phyloP scores from a whole-genome alignment of 2,797 vertebrate species.

The Pteronotus mesoamericanus region DNA sequence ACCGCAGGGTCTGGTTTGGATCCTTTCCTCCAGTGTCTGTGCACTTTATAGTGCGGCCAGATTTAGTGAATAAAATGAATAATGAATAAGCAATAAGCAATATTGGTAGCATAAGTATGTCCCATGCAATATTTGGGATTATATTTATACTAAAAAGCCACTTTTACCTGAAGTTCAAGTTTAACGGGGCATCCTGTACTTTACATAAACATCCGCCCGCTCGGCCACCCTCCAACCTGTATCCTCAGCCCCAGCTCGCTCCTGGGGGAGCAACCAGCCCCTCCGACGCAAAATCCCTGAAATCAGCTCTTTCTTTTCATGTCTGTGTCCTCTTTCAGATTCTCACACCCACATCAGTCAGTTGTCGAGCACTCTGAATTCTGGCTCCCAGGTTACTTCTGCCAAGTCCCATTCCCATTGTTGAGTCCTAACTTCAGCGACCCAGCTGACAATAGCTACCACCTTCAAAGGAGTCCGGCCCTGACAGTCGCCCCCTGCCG shows the following conservation, averaged over 20 bases:
- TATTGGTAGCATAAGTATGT: neutral
- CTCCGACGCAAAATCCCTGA: neutral
- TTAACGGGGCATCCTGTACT: neutral
- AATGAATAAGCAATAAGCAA: neutral
- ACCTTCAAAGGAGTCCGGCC: neutral
- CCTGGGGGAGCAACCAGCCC: neutral
- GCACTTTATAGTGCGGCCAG: neutral
- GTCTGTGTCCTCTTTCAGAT: neutral
- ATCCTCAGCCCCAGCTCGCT: neutral
- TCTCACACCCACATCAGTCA: neutral
- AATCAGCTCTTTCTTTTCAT: neutral
- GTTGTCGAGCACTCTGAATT: neutral
- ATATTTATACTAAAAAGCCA: neutral
- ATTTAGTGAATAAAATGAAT: neutral
- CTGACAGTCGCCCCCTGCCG: rapidly evolving
- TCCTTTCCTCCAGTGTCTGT: neutral
- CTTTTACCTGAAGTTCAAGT: neutral
- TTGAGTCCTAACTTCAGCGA: neutral
- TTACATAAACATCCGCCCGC: too few relatives aligned
- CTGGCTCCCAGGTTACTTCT: neutral
- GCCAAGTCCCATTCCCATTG: neutral
- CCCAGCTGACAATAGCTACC: neutral
- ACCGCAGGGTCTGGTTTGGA: neutral
- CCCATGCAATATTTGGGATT: neutral
- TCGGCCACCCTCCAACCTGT: neutral